These are phyloP conservation scores for Dromiciops gliroides DNA, from an alignment of 2,113 vertebrate species.

Conservation along the genomic window DNA sequence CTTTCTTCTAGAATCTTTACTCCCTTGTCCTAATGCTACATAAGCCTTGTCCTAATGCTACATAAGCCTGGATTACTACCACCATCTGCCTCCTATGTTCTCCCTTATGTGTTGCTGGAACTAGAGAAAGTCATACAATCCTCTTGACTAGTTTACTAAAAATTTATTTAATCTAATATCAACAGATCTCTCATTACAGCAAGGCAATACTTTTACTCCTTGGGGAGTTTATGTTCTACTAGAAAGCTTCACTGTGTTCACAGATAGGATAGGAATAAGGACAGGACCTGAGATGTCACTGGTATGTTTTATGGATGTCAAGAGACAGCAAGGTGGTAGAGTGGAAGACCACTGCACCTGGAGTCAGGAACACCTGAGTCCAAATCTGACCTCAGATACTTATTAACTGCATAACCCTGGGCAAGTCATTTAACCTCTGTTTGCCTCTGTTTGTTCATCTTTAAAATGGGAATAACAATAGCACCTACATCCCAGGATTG, in stretches of 20 bases:
- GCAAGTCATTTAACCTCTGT: background rate
- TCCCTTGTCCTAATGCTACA: background rate
- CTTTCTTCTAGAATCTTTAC: background rate
- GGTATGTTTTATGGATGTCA: background rate
- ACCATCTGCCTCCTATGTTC: background rate
- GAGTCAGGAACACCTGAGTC: background rate
- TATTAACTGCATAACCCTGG: background rate
- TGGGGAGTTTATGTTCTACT: background rate
- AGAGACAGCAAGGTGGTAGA: background rate
- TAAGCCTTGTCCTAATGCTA: background rate
- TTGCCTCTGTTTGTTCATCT: background rate
- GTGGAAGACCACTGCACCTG: background rate
- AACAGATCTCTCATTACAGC: background rate
- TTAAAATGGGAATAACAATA: background rate
- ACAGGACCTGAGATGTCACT: background rate
- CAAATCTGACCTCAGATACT: background rate
- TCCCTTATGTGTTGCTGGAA: background rate
- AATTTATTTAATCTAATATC: background rate
- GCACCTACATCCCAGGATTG: background rate
- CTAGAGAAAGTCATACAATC: background rate
- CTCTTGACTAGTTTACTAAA: background rate
- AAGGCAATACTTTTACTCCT: background rate
- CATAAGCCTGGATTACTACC: background rate
- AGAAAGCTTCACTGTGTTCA: background rate
- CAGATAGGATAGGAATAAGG: background rate